Evolutionary conservation across 1,140 invertebrate genomes (phyloP), one percentile per base, ranked within the genome.

Genomic region (Phocides pigmalion): DNA sequence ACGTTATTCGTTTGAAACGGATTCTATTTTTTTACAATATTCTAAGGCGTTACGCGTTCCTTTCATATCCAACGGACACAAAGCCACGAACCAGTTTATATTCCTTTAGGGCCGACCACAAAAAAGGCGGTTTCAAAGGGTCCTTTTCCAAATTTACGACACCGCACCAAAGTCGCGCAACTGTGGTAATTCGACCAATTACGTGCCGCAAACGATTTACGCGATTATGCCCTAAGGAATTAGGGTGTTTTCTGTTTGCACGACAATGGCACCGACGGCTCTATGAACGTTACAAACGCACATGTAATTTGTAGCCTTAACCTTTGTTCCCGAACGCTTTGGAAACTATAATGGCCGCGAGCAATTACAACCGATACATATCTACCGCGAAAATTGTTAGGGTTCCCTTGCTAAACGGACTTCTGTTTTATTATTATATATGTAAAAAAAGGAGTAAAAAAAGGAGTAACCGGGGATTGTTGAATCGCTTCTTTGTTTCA

Each of bases 141-240:
- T 67, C 66, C 70, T 79, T 81, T 82, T 84, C 49, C 22, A 64
- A 82, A 84, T 85, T 84, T 86, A 82, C 77, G 79, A 81, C 70
- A 62, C 58, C 65, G 70, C 76, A 72, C 69, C 76, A 77, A 80
- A 82, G 73, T 81, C 59, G 74, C 70, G 62, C 39, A 41, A 64
- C 64, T 64, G 49, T 66, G 62, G 64, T 79, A 81, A 81, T 83
- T 72, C 73, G 68, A 49, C 71, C 77, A 83, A 83, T 82, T 84
- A 83, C 72, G 47, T 39, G 64, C 46, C 66, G 72, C 81, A 76
- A 76, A 75, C 80, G 74, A 84, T 81, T 82, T 76, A 81, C 65
- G 76, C 76, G 75, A 82, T 82, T 84, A 77, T 69, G 41, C 51
- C 62, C 22, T 16, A 44, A 25, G 62, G 62, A 35, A 69, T 77